phyloP scores from a whole-genome alignment of 2,113 vertebrate genomes.

The Podilymbus podiceps region DNA sequence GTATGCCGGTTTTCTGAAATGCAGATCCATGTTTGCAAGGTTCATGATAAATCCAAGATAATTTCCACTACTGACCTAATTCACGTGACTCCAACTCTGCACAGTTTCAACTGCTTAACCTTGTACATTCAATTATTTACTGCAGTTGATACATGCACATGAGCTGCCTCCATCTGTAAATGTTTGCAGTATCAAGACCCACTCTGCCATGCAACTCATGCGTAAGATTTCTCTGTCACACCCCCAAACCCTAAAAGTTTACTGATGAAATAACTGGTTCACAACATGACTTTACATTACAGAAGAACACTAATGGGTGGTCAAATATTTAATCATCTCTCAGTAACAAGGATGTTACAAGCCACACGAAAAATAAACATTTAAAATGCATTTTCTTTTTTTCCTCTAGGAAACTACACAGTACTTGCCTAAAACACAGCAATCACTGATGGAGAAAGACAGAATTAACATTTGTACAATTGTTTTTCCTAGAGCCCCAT shows the following conservation, averaged over 20 bases:
- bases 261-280: not conserved
- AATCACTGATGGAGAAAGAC: conserved; percentile 48
- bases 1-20: not conserved
- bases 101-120: not conserved
- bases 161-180: not conserved
- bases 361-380: conserved; percentile 7
- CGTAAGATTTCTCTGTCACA: not conserved
- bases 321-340: conserved; percentile 39
- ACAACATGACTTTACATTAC: not conserved
- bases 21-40: not conserved
- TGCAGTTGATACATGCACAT: not conserved
- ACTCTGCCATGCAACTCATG: not conserved
- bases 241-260: not conserved
- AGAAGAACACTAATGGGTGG: not conserved
- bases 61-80: not conserved
- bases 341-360: conserved; percentile 31
- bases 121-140: not conserved
- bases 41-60: not conserved
- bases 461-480: conserved; percentile 55
- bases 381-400: conserved; percentile 27
- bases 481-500: conserved; percentile 54
- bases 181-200: not conserved
- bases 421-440: conserved; percentile 38
- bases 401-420: conserved; percentile 41
- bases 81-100: not conserved